These are phyloP conservation scores for Rhinogobius similis DNA, from an alignment of 2,113 vertebrate species.

Conservation along the genomic window DNA sequence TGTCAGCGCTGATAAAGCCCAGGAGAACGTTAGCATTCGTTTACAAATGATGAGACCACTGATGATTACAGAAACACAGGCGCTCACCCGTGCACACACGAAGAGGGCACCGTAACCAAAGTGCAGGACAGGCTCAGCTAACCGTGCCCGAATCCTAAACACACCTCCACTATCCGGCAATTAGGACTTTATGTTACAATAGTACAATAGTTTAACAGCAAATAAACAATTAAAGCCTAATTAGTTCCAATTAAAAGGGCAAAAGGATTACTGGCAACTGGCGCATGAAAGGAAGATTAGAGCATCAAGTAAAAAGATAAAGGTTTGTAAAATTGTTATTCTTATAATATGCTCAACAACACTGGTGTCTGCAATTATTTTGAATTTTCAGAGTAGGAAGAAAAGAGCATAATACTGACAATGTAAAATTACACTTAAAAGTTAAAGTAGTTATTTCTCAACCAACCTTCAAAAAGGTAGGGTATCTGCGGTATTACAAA, in stretches of 20 bases:
- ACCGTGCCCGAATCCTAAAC: conserved; percentile 28
- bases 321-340: background rate
- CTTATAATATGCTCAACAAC: background rate
- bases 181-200: conserved; percentile 52
- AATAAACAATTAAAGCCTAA: conserved; percentile 55
- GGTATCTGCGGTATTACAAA: no score
- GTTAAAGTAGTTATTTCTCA: no score
- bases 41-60: conserved; percentile 54
- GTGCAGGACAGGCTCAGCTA: conserved; percentile 25
- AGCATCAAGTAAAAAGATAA: background rate
- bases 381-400: no score
- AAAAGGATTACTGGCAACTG: background rate
- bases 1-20: conserved; percentile 55
- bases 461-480: no score
- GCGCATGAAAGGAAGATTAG: background rate
- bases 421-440: background rate
- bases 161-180: conserved; percentile 27
- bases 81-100: conserved; percentile 2
- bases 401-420: no score
- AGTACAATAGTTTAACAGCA: conserved; percentile 36
- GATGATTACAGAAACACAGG: conserved; percentile 36
- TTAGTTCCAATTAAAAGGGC: conserved; percentile 34
- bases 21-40: conserved; percentile 53
- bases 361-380: background rate
- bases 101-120: conserved; percentile 1